Evolutionary conservation across 1,140 invertebrate genomes (phyloP).

Genomic region (Meloidogyne exigua): DNA sequence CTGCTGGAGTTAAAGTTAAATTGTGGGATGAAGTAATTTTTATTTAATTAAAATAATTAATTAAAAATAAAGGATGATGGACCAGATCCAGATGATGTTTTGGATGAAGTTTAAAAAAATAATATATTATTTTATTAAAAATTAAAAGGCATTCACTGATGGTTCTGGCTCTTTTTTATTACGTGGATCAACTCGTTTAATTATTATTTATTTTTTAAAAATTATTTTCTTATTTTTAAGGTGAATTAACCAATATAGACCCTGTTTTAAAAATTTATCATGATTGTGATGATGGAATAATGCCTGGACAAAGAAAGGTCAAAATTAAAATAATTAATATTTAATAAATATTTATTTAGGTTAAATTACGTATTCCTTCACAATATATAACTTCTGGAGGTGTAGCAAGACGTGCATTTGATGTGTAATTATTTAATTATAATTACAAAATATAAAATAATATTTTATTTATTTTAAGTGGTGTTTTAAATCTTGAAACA

Average conservation of each 20-base stretch:
- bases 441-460: constrained; percentile 35
- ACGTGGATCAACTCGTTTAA: constrained; percentile 42
- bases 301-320: constrained; percentile 41
- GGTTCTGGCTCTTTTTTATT: constrained; percentile 34
- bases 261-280: constrained; percentile 54
- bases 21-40: constrained; percentile 14
- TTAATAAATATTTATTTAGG: background rate
- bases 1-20: constrained; percentile 49
- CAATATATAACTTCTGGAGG: constrained; percentile 52
- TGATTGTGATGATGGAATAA: constrained; percentile 58
- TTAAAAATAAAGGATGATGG: background rate
- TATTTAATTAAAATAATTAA: background rate
- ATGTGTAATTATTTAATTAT: constrained; percentile 49
- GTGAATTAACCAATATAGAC: constrained; percentile 48
- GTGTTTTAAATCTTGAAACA: constrained; percentile 17
- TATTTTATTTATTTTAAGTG: constrained; percentile 1
- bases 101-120: background rate
- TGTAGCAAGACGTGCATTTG: constrained; percentile 47
- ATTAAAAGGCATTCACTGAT: constrained; percentile 45
- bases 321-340: too few species aligned
- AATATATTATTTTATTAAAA: background rate
- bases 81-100: constrained; percentile 44
- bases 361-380: constrained; percentile 55
- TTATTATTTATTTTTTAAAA: background rate
- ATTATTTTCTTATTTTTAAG: background rate